A percentile compares a stretch with the other conserved stretches of the same genome.
Evolutionary conservation across 2,113 vertebrate genomes (phyloP).

Genomic region (Eonycteris spelaea): DNA sequence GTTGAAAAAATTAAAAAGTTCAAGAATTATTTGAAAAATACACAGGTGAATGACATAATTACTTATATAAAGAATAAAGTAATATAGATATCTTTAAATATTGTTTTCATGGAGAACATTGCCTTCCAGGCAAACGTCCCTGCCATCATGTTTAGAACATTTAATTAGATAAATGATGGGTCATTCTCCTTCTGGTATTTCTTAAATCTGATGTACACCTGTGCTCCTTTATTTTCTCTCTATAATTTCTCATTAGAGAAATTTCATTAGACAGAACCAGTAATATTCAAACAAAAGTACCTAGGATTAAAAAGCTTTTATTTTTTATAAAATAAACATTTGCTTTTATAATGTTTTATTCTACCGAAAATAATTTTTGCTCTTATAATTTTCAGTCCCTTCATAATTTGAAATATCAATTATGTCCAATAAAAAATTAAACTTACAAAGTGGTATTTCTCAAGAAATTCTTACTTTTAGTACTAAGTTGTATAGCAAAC

Average conservation of each 20-base stretch:
- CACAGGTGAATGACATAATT: not conserved
- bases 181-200: not conserved
- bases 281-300: not conserved
- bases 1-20: not conserved
- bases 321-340: conserved; percentile 8
- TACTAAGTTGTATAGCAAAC: not conserved
- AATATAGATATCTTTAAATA: not conserved
- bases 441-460: not conserved
- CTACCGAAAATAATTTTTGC: not conserved
- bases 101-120: not conserved
- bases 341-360: not conserved
- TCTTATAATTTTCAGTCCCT: not conserved
- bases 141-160: not conserved
- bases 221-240: not conserved
- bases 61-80: not conserved
- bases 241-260: not conserved
- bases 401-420: conserved; percentile 9
- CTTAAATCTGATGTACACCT: not conserved
- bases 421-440: not conserved
- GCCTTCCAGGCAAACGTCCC: not conserved
- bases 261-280: not conserved
- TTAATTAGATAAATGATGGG: not conserved
- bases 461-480: not conserved
- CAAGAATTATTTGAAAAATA: not conserved
- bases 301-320: not conserved